These are phyloP conservation scores for Peromyscus leucopus DNA, from an alignment of 2,113 vertebrate genomes.

Conservation along the genomic window DNA sequence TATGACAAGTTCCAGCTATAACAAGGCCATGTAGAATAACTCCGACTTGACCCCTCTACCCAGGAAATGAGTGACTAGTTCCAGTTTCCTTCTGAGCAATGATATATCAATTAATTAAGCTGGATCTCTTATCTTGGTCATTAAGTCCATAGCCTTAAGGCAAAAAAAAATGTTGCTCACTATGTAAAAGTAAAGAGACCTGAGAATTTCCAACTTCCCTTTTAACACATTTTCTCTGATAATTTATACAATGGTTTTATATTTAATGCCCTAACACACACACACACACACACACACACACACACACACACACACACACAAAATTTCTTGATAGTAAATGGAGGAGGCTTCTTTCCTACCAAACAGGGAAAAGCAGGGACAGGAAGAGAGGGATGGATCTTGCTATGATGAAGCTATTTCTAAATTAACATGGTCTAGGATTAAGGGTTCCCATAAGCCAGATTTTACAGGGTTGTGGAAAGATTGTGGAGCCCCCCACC, in stretches of 20 bases:
- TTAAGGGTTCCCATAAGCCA: neutral
- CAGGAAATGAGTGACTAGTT: neutral
- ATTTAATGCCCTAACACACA: neutral
- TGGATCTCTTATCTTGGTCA: neutral
- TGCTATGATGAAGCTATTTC: neutral
- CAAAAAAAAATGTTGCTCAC: neutral
- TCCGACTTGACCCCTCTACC: neutral
- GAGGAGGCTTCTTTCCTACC: slow-evolving; percentile 4
- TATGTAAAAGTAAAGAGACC: neutral
- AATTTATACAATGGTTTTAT: neutral
- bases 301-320: neutral
- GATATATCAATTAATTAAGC: neutral
- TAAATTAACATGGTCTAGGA: neutral
- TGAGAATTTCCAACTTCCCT: neutral
- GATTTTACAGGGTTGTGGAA: neutral
- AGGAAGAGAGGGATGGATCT: neutral
- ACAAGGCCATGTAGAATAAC: neutral
- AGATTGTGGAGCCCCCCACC: neutral
- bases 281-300: no score
- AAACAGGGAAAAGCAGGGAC: neutral
- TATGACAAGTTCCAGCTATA: neutral
- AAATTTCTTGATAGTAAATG: neutral
- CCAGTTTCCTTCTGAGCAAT: neutral
- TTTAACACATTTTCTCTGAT: neutral
- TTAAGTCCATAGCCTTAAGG: neutral